Conservation (phyloP, 2,888 invertebrate species). For the Odiellus spinosus region DNA sequence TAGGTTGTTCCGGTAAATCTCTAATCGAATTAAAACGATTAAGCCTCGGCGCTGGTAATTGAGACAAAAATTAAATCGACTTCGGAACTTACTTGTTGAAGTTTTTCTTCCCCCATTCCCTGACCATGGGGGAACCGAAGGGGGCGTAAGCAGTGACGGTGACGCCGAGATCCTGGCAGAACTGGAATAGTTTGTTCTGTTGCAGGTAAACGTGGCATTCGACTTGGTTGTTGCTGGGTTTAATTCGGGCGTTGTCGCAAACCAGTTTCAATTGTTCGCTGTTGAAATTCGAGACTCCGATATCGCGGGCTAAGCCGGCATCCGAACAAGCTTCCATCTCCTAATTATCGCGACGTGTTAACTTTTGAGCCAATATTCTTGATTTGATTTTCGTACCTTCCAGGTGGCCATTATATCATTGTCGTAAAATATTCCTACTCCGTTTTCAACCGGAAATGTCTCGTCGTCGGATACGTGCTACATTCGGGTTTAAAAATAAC, state of each 20-base stretch:
- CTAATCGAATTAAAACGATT: too few species aligned
- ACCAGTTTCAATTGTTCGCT: slow-evolving; percentile 51
- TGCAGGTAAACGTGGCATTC: slow-evolving; percentile 69
- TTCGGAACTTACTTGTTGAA: too few species aligned
- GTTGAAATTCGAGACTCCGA: slow-evolving; percentile 75
- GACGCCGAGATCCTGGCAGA: slow-evolving; percentile 44
- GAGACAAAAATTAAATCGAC: too few species aligned
- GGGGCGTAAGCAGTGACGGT: slow-evolving; percentile 61
- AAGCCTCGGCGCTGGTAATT: too few species aligned
- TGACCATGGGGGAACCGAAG: slow-evolving; percentile 44
- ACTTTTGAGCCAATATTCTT: too few species aligned
- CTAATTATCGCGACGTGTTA: too few species aligned
- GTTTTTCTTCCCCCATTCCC: too few species aligned
- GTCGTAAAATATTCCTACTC: slow-evolving; percentile 2
- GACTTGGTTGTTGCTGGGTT: slow-evolving; percentile 41
- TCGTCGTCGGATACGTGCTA: slow-evolving; percentile 36
- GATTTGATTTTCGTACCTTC: slow-evolving; percentile 9
- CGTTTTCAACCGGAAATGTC: slow-evolving; percentile 46
- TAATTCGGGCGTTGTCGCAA: slow-evolving; percentile 41
- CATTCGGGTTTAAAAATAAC: too few species aligned
- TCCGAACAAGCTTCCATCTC: slow-evolving; percentile 50
- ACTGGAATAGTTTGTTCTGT: slow-evolving; percentile 48
- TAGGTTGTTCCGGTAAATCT: not conserved
- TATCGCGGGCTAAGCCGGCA: slow-evolving; percentile 51
- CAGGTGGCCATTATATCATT: slow-evolving; percentile 10